Evolutionary conservation across 2,797 vertebrate species (phyloP), one percentile per base, ranked within the genome.

Genomic region (Melanotaenia boesemani): DNA sequence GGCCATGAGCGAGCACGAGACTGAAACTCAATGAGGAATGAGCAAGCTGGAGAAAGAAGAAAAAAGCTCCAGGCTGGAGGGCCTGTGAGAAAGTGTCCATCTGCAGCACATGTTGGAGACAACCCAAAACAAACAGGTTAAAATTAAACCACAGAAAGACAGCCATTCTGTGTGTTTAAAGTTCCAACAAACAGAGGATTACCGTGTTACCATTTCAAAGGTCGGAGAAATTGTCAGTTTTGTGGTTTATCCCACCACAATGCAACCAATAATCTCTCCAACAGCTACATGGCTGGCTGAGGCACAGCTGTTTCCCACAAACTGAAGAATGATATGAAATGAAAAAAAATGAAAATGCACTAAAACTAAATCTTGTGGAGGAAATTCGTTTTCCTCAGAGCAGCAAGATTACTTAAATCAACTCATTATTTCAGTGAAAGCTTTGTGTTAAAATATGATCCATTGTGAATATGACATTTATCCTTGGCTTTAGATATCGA

Each of bases 61-160:
- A 72, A 87, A 87, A 86, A 71, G 73, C 72, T 86, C 61, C 66
- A 41, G 72, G 65, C 82, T 34, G 74, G 63, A 67, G 77, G 65
- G 77, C 82, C 81, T 93, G 89, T 93, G 91, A 93, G 92, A 93
- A 92, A 91, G 77, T 83, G 85, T 89, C 91, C 90, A 90, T 92
- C 89, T 90, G 91, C 84, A 89, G 87, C 80, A 67, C 69, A 77
- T 16, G 73, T 64, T 94, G 93, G 94, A 93, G 70, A 64, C 20
- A 26, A 76, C 74, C 94, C 94, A 95, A 95, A 87, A 88, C 86
- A 94, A 95, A 95, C 92, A 94, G 86, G 87, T 94, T 95, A 92
- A 93, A 94, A 91, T 94, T 92, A 93, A 90, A 94, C 92, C 87
- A 88, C 88, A 88, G 83, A 87, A 90, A 88, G 88, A 85, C 79